Base-by-base conservation (phyloP, 2,797 vertebrate genomes). In the Hippoglossus hippoglossus region DNA sequence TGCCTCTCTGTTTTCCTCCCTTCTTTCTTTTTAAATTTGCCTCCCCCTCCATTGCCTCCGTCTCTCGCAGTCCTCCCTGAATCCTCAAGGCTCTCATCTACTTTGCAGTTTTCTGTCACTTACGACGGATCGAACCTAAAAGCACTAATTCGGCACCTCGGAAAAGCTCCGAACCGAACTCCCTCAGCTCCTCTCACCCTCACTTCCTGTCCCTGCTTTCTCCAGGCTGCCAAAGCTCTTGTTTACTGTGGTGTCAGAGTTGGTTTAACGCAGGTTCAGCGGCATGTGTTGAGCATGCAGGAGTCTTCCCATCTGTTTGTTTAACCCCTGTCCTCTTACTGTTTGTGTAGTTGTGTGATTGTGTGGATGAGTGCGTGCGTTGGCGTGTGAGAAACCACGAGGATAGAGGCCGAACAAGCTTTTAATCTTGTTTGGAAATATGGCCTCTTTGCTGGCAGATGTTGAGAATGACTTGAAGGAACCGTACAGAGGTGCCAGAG, bases 221-320 rank as follows among this genome's bases (percentile, higher is more conserved):
- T 57, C 60, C 65, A 51, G 60, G 47, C 49, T 73, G 71, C 67
- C 57, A n/a, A 61, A 6, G 31, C 2, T 16, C 31, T 46, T 92
- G 87, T 93, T 91, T 91, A 75, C 63, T 72, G 58, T 76, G 63
- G 64, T 85, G 87, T 89, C 85, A 80, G 73, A 79, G 75, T 71
- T 70, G 72, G 68, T 90, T 89, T 84, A 63, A 68, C 73, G 79
- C 80, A 71, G 69, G 71, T 89, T 91, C 73, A 67, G 66, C 52
- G 63, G 71, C 77, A 65, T 84, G 76, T 54, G 70, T 87, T 81
- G 77, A 82, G 61, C 67, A 72, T 87, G 74, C 53, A n/a, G 74
- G 63, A 84, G 64, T 81, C 83, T 46, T 2, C 28, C 52, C 51
- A 73, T 79, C 26, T 89, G 50, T 89, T 89, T 84, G 73, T 89